Evolutionary conservation across 2,888 invertebrate genomes (phyloP), one percentile per base, ranked within the genome.

Genomic region (Ethmia dodecea): DNA sequence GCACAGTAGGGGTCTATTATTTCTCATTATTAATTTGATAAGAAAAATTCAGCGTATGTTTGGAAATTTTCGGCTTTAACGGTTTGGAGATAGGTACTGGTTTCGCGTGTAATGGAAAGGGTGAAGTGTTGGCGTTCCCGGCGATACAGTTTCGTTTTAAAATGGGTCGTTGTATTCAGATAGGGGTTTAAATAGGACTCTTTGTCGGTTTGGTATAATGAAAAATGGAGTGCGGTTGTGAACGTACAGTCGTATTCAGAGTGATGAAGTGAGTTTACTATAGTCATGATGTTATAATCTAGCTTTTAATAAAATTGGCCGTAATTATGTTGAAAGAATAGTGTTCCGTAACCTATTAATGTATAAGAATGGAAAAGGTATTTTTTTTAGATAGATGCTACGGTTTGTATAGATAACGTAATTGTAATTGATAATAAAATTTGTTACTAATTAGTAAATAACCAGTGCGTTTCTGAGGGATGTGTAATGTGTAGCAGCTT

Each of bases 1-100:
- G 33, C 30, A 13, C 22, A 20, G 29, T 48, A 55, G 60, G 40
- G 47, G 49, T 57, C 64, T 68, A 67, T 77, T 74, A 78, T 73
- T 79, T 69, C 70, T 77, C 71, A 74, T 80, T 76, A 79, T 79
- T 78, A 78, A 80, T 79, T 79, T 75, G 75, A 80, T 78, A 80
- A 77, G 72, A 76, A 78, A 73, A 71, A 67, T 65, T 31, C 14
- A 8, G 25, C 13, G 25, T 33, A 2, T 34, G 28, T 18, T 14
- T 11, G 13, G 18, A 29, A 11, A 31, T 40, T 42, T 36, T 39
- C 6, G 26, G 27, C 35, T 32, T 31, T 26, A 38, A 18, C 22
- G 22, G 8, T 22, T 22, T 22, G 22, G 8, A n/a, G 9, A n/a
- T n/a, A n/a, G 8, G 8, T 22, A 22, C n/a, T 22, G 22, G 9